These are phyloP conservation scores for Epinotia ramella DNA, from an alignment of 2,888 invertebrate species.

Conservation along the genomic window DNA sequence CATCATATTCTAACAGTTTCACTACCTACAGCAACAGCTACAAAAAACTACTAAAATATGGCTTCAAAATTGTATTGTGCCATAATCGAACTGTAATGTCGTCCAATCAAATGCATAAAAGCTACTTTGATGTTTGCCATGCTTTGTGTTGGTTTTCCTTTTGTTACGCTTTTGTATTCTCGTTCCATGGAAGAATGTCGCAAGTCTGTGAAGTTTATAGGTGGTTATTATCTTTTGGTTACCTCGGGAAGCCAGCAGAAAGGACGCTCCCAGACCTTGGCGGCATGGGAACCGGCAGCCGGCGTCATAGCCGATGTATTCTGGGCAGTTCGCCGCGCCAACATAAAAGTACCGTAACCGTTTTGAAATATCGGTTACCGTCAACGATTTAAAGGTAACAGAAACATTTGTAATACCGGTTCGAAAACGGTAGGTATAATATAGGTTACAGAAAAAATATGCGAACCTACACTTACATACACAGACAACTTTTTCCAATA, in stretches of 20 bases:
- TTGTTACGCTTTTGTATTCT: slow-evolving; percentile 3
- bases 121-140: slow-evolving; percentile 12
- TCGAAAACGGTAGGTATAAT: too few species aligned
- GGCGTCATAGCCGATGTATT: slow-evolving; percentile 15
- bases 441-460: too few species aligned
- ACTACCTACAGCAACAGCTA: neutral
- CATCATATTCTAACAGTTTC: neutral
- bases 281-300: slow-evolving; percentile 31
- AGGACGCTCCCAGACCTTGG: slow-evolving; percentile 38
- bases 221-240: slow-evolving; percentile 10
- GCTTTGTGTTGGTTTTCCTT: too few species aligned
- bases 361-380: too few species aligned
- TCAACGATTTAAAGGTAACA: too few species aligned
- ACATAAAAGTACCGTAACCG: too few species aligned
- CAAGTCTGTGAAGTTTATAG: neutral
- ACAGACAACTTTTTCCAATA: too few species aligned
- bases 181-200: neutral
- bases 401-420: too few species aligned
- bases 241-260: neutral
- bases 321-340: slow-evolving; percentile 5
- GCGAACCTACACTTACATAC: too few species aligned
- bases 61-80: neutral
- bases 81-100: slow-evolving; percentile 7
- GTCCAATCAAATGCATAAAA: slow-evolving; percentile 3
- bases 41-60: neutral